A percentile compares a stretch with the other conserved stretches of the same genome.
phyloP scores from a whole-genome alignment of 1,140 invertebrate species.

The Drosophila rhopaloa region DNA sequence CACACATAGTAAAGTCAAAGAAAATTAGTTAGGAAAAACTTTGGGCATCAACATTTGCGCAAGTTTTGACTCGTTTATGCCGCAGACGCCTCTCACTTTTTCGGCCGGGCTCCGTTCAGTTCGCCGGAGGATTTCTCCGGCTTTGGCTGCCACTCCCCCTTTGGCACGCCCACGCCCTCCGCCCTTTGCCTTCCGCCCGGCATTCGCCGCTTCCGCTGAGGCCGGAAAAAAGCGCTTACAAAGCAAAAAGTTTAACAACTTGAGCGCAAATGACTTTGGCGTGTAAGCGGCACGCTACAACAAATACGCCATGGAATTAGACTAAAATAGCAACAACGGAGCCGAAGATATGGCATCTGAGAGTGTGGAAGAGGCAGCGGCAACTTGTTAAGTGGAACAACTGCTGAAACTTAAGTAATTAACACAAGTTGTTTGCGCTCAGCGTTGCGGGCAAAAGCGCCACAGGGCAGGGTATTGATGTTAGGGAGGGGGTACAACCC shows the following conservation, averaged over 20 bases:
- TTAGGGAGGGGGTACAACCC: background rate
- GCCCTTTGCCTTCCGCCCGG: background rate
- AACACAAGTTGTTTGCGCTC: constrained; percentile 75
- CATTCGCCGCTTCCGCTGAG: constrained; percentile 59
- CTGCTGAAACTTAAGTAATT: constrained; percentile 80
- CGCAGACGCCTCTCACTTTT: constrained; percentile 28
- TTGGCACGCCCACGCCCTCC: background rate
- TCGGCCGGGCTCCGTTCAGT: background rate
- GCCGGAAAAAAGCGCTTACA: constrained; percentile 76
- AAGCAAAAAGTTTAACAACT: constrained; percentile 77
- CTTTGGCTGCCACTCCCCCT: constrained; percentile 2
- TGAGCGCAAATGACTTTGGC: constrained; percentile 76
- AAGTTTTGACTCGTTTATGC: constrained; percentile 71
- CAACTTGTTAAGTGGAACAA: constrained; percentile 77
- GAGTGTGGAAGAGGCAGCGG: constrained; percentile 31
- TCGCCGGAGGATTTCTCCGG: constrained; percentile 16
- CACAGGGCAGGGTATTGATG: constrained; percentile 12
- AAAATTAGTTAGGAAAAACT: constrained; percentile 69
- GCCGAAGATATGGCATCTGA: constrained; percentile 1
- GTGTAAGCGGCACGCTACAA: constrained; percentile 75
- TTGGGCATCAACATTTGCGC: constrained; percentile 69
- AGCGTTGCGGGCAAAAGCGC: constrained; percentile 45
- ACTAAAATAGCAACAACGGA: constrained; percentile 59
- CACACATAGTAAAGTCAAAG: constrained; percentile 41
- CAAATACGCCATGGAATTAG: constrained; percentile 67